These are phyloP conservation scores for Amblyopsis hoosieri DNA, from an alignment of 2,797 vertebrate species.

Conservation along the genomic window DNA sequence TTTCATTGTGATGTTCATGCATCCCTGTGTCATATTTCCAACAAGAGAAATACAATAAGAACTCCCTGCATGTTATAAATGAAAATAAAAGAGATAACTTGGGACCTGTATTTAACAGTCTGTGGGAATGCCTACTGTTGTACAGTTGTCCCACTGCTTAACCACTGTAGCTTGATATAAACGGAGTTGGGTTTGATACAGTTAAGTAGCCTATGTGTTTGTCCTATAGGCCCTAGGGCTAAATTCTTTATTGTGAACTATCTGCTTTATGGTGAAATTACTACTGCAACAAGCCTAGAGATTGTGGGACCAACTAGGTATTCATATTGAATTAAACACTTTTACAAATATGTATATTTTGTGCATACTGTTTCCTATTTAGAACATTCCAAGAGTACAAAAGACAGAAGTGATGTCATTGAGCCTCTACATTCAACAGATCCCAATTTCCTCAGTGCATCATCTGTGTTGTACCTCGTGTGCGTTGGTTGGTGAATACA, in stretches of 20 bases:
- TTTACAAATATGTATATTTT: constrained; percentile 35
- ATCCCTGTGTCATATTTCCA: constrained; percentile 8
- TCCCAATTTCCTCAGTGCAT: constrained; percentile 4
- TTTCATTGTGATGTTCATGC: background rate
- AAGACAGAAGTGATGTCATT: constrained; percentile 19
- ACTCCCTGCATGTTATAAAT: constrained; percentile 22
- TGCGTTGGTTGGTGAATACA: constrained; percentile 17
- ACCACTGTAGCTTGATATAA: constrained; percentile 4
- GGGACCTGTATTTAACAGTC: constrained; percentile 6
- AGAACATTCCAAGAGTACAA: background rate
- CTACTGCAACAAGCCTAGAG: constrained; percentile 29
- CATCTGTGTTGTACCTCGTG: constrained; percentile 5
- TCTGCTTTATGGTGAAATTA: constrained; percentile 40
- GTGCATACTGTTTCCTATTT: background rate
- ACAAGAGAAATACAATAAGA: background rate
- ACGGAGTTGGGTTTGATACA: constrained; percentile 4
- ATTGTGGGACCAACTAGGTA: constrained; percentile 42
- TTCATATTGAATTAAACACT: constrained; percentile 40
- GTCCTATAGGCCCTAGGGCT: constrained; percentile 17
- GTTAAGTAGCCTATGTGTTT: background rate
- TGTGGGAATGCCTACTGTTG: constrained; percentile 3
- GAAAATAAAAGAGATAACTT: constrained; percentile 18
- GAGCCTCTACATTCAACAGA: background rate
- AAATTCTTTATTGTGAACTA: constrained; percentile 25
- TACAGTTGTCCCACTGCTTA: background rate